These are phyloP conservation scores for Cyphomyrmex costatus DNA, from an alignment of 1,140 invertebrate species.

Conservation along the genomic window DNA sequence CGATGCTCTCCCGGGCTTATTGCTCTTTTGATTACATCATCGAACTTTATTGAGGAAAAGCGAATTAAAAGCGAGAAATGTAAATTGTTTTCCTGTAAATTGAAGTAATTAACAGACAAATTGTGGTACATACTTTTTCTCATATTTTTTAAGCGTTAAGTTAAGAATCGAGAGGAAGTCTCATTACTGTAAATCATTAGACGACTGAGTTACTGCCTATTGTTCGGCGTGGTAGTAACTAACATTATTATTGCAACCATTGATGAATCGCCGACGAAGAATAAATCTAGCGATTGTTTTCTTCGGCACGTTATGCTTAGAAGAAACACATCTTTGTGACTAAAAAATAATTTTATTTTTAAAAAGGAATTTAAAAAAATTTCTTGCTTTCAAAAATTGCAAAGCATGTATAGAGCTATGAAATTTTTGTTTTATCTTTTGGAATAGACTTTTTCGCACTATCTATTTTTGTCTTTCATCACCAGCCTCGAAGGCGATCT, in stretches of 20 bases:
- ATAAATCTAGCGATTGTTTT: constrained; percentile 71
- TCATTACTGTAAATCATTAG: constrained; percentile 85
- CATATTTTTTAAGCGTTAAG: constrained; percentile 17
- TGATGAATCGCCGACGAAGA: constrained; percentile 79
- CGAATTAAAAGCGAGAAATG: neutral
- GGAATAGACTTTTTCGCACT: neutral
- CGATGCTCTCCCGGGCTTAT: constrained; percentile 51
- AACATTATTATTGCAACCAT: constrained; percentile 77
- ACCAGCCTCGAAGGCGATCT: neutral
- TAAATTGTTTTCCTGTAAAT: constrained; percentile 10
- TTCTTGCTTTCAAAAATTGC: constrained; percentile 9
- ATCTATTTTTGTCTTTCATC: neutral
- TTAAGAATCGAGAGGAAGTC: constrained; percentile 68
- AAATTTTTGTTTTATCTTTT: constrained; percentile 11
- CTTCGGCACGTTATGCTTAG: constrained; percentile 14
- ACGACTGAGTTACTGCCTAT: constrained; percentile 82
- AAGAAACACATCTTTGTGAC: neutral
- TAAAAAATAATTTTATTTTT: no score
- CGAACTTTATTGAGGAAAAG: constrained; percentile 4
- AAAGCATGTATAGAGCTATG: neutral
- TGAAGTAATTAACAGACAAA: constrained; percentile 26
- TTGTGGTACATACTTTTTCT: neutral
- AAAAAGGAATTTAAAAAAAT: no score
- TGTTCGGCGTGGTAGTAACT: constrained; percentile 75
- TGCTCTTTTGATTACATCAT: neutral